A percentile compares a stretch with the other conserved stretches of the same genome.
Evolutionary conservation across 1,140 invertebrate genomes (phyloP).

Genomic region (Varroa destructor): DNA sequence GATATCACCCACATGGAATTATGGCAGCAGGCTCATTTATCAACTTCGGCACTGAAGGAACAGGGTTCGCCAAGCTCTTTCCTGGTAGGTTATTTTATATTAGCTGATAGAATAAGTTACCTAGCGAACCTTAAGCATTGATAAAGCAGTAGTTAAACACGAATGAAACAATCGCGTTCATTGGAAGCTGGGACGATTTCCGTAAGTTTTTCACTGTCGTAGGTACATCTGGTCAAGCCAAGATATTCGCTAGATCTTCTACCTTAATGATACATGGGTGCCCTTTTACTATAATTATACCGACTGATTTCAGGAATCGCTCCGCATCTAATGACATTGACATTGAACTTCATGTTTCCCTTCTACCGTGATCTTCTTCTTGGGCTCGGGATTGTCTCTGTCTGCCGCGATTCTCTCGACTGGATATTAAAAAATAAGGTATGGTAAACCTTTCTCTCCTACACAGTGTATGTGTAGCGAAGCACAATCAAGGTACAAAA

Average conservation of each 20-base stretch:
- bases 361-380: conserved; percentile 57
- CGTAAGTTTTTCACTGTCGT: too few species aligned
- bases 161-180: too few species aligned
- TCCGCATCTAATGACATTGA: conserved; percentile 57
- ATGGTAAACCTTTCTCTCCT: neutral
- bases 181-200: too few species aligned
- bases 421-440: conserved; percentile 16
- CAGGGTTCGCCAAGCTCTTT: conserved; percentile 56
- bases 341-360: conserved; percentile 66
- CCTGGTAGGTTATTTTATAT: conserved; percentile 41
- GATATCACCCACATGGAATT: conserved; percentile 77
- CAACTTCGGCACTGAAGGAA: conserved; percentile 62
- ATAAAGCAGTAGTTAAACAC: too few species aligned
- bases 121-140: too few species aligned
- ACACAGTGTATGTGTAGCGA: neutral
- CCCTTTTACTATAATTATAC: neutral
- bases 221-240: too few species aligned
- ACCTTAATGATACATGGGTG: neutral
- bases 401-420: neutral
- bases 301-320: conserved; percentile 46
- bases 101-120: too few species aligned
- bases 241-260: too few species aligned
- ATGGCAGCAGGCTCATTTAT: conserved; percentile 59
- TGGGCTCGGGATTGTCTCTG: conserved; percentile 28
- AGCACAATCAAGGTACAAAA: too few species aligned